Evolutionary conservation across 2,888 invertebrate species (phyloP).

Genomic region (Sericinus montela): DNA sequence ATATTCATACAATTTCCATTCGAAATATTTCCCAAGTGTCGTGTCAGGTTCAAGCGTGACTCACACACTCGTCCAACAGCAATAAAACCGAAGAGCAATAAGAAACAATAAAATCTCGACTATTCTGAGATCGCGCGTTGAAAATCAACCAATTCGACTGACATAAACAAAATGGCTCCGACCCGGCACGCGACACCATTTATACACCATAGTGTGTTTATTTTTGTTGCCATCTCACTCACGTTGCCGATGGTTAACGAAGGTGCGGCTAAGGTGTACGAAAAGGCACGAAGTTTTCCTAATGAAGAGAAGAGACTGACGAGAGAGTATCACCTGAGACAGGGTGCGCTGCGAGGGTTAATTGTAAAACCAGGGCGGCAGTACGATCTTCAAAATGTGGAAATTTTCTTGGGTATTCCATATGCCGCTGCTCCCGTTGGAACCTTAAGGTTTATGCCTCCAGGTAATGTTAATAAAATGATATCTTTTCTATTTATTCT

Average conservation of each 20-base stretch:
- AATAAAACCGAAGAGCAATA: conserved; percentile 49
- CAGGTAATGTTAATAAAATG: too few relatives aligned
- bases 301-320: conserved; percentile 71
- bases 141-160: conserved; percentile 52
- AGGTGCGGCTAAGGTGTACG: conserved; percentile 54
- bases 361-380: conserved; percentile 82
- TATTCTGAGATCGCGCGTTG: conserved; percentile 54
- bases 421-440: conserved; percentile 90
- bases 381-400: conserved; percentile 82
- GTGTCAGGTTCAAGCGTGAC: conserved; percentile 36
- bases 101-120: conserved; percentile 53
- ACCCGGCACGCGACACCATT: conserved; percentile 65
- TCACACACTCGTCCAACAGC: conserved; percentile 36
- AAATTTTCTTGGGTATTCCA: conserved; percentile 88
- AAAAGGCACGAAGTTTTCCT: conserved; percentile 47
- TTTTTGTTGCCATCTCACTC: conserved; percentile 70
- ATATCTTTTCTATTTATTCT: too few relatives aligned
- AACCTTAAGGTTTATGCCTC: conserved; percentile 90
- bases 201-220: conserved; percentile 72
- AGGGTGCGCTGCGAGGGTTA: conserved; percentile 84
- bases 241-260: conserved; percentile 63
- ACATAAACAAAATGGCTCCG: conserved; percentile 71
- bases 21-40: conserved; percentile 6
- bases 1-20: conserved; percentile 2
- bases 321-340: conserved; percentile 81